Evolutionary conservation across 2,113 vertebrate genomes (phyloP), one percentile per base, ranked within the genome.

Genomic region (Rhipidura dahli): DNA sequence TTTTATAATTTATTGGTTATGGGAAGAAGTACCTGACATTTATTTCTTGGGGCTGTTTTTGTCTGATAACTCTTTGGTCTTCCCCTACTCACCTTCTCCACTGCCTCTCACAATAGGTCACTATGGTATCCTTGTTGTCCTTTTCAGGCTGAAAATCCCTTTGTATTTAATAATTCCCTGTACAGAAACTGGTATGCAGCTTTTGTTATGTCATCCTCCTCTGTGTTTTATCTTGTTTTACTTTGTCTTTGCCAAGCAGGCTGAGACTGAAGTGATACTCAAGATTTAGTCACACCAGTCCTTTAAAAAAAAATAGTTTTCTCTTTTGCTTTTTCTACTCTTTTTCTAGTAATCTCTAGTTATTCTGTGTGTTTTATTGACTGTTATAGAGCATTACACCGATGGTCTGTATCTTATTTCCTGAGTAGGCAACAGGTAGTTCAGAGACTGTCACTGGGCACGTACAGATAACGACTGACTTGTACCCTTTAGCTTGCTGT

Each of bases 391-490:
- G 44, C 44, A 35, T 69, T 40, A 51, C 35, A 37, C 9, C 64
- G 54, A 30, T 37, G 15, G 26, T 77, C 37, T 92, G 24, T 51
- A 47, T 42, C 37, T 51, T 69, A 40, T 64, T 89, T 93, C n/a
- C 69, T 81, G 26, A 85, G 54, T 7, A 33, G 33, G 22, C 44
- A 51, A 22, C 68, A 75, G 54, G 22, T 39, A 31, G 28, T 50
- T 68, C 28, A 61, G 33, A 31, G 54, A 28, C 16, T 39, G 53
- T 31, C 40, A 50, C 33, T 51, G 61, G 39, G 15, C 45, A 15
- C 4, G 6, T 20, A 9, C 28, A 51, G 47, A 3, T 31, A 63
- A 54, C 0, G 0, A 50, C 13, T 26, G 40, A n/a, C 66, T 56
- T n/a, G 50, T 37, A 16, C 20, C 27, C 22, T 66, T 49, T 31